Evolutionary conservation across 2,113 vertebrate species (phyloP).

Genomic region (Erythrocercus mccallii): DNA sequence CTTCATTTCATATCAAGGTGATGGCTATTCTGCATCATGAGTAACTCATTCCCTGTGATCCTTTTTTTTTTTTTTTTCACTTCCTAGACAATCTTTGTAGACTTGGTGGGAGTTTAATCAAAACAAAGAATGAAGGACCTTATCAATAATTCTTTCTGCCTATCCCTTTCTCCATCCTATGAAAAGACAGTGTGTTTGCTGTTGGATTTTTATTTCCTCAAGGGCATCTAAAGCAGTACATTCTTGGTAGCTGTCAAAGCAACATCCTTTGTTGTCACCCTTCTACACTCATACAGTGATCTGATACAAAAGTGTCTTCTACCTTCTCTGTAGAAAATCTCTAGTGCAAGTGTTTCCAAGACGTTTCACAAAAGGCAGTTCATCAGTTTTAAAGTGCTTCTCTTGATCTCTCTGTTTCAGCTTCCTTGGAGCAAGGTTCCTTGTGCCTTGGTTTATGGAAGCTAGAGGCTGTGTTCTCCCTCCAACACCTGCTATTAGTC

Average conservation of each 20-base stretch:
- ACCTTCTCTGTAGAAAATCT: background rate
- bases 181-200: background rate
- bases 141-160: background rate
- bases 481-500: background rate
- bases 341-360: background rate
- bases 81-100: background rate
- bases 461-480: background rate
- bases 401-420: background rate
- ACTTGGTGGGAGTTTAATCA: background rate
- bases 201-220: background rate
- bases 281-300: background rate
- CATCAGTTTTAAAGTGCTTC: background rate
- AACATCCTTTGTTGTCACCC: background rate
- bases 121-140: background rate
- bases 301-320: background rate
- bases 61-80: background rate
- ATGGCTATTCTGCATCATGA: background rate
- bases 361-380: background rate
- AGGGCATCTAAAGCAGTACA: background rate
- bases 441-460: background rate
- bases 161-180: background rate
- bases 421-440: background rate
- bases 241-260: background rate
- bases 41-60: background rate
- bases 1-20: background rate